phyloP scores from a whole-genome alignment of 2,888 invertebrate species.

The Alitta virens region DNA sequence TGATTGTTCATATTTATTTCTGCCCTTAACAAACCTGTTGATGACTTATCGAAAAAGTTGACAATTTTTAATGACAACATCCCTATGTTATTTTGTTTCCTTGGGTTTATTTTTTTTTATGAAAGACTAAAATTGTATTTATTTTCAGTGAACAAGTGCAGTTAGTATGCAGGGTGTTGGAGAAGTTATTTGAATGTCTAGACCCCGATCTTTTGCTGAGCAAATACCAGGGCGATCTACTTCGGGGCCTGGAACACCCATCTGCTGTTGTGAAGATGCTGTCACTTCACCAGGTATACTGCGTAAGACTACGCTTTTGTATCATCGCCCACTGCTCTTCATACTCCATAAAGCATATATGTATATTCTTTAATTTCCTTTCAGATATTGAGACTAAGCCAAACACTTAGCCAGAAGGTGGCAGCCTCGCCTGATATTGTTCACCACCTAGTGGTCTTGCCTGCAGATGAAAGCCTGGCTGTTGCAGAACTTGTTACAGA shows the following conservation, averaged over 20 bases:
- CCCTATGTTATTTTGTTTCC: no score
- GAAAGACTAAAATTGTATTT: not conserved
- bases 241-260: slow-evolving; percentile 64
- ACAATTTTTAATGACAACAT: no score
- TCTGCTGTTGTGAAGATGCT: slow-evolving; percentile 1
- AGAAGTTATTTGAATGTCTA: slow-evolving; percentile 67
- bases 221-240: slow-evolving; percentile 58
- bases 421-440: slow-evolving; percentile 62
- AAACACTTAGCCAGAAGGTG: slow-evolving; percentile 55
- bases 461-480: slow-evolving; percentile 64
- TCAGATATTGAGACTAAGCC: slow-evolving; percentile 42
- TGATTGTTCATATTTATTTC: no score
- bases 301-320: not conserved
- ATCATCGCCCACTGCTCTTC: no score
- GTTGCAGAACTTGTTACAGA: slow-evolving; percentile 65
- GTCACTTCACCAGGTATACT: slow-evolving; percentile 5
- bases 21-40: no score
- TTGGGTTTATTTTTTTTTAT: no score
- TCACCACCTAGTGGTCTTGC: slow-evolving; percentile 62
- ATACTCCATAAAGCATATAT: no score
- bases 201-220: slow-evolving; percentile 64
- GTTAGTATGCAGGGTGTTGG: slow-evolving; percentile 67
- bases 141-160: slow-evolving; percentile 63
- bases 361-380: not conserved
- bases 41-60: no score